Conservation (phyloP, 2,888 invertebrate genomes). For the Pollenia griseotomentosa region DNA sequence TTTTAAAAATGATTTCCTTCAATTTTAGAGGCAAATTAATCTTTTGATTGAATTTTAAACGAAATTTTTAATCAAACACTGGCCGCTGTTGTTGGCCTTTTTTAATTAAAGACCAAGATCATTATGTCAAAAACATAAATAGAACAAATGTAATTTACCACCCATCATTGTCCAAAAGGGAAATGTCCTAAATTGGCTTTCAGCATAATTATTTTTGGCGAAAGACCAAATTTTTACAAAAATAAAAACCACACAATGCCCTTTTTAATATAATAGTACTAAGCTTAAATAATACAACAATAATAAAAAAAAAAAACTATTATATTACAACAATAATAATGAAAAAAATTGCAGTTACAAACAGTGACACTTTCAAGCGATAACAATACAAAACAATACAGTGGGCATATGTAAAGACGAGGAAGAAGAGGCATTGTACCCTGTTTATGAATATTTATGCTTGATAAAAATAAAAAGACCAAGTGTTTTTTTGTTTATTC, state of each 20-base stretch:
- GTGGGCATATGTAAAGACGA: neutral
- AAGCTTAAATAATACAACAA: constrained; percentile 36
- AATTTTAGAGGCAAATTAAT: too few relatives aligned
- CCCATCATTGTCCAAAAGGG: neutral
- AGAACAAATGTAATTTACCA: constrained; percentile 13
- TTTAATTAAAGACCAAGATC: neutral
- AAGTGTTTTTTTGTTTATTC: constrained; percentile 32
- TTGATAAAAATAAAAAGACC: constrained; percentile 22
- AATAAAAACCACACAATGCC: constrained; percentile 30
- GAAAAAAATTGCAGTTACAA: constrained; percentile 41
- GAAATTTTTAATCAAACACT: too few relatives aligned
- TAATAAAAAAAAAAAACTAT: constrained; percentile 17
- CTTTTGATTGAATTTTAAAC: too few relatives aligned
- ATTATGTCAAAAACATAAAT: constrained; percentile 27
- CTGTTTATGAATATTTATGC: constrained; percentile 52
- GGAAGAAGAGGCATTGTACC: neutral
- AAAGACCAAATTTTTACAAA: constrained; percentile 19
- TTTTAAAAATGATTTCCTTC: too few relatives aligned
- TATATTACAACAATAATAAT: constrained; percentile 12
- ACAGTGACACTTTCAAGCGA: constrained; percentile 39
- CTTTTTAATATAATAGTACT: constrained; percentile 2
- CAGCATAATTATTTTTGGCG: constrained; percentile 42
- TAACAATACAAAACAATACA: constrained; percentile 13
- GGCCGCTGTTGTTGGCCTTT: neutral
- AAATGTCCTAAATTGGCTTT: constrained; percentile 27